Evolutionary conservation across 2,888 invertebrate species (phyloP).

Genomic region (Mimachlamys varia): DNA sequence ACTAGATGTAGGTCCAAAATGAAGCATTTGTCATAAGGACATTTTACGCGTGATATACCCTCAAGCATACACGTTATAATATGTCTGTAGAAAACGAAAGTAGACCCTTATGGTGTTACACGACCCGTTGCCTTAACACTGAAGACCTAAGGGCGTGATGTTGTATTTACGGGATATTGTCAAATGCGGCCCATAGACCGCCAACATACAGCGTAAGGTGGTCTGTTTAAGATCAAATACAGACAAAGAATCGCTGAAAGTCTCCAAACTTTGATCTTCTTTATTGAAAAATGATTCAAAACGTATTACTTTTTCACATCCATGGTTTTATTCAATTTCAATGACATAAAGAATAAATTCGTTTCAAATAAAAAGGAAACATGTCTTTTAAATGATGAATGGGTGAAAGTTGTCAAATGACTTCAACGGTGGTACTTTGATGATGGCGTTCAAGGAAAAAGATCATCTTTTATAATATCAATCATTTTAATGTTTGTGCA

Average conservation of each 20-base stretch:
- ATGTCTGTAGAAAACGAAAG: not conserved
- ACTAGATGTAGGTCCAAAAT: constrained; percentile 16
- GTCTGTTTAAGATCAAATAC: not conserved
- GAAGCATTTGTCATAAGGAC: not conserved
- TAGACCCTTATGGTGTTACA: not conserved
- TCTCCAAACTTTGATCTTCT: constrained; percentile 21
- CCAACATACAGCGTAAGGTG: not conserved
- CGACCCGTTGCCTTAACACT: not conserved
- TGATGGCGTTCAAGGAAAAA: constrained; percentile 6
- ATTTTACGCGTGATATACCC: constrained; percentile 9
- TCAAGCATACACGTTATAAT: not conserved
- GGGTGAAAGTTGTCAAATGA: not conserved
- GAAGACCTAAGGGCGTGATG: not conserved
- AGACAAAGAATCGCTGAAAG: not conserved
- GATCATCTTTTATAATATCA: constrained; percentile 26
- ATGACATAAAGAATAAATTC: constrained; percentile 25
- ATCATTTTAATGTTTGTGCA: constrained; percentile 39
- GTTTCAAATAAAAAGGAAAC: constrained; percentile 36
- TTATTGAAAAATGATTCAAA: constrained; percentile 31
- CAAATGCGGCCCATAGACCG: not conserved
- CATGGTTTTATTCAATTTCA: constrained; percentile 9
- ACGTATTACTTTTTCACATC: constrained; percentile 27
- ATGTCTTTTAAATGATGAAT: constrained; percentile 26
- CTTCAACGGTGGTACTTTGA: not conserved
- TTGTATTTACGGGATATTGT: not conserved